These are phyloP conservation scores for Hyposoter didymator DNA, from an alignment of 2,888 invertebrate genomes.

Conservation along the genomic window DNA sequence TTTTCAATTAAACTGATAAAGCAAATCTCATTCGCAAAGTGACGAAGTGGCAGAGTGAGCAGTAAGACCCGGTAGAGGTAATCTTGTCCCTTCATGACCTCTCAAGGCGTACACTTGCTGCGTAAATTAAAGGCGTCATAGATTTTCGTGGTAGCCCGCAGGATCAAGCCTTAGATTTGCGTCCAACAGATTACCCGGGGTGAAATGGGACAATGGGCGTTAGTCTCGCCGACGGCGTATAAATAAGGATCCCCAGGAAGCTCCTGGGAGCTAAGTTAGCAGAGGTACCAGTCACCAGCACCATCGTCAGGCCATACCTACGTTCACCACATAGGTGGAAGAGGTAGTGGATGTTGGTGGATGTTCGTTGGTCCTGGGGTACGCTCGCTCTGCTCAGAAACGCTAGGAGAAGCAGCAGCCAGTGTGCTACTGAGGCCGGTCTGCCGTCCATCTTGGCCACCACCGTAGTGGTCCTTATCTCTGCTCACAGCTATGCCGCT, in stretches of 20 bases:
- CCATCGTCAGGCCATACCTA: constrained; percentile 58
- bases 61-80: constrained; percentile 9
- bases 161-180: constrained; percentile 84
- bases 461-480: constrained; percentile 84
- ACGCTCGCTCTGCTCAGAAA: constrained; percentile 65
- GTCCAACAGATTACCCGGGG: constrained; percentile 84
- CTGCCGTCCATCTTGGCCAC: constrained; percentile 84
- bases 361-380: constrained; percentile 55
- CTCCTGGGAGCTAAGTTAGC: constrained; percentile 76
- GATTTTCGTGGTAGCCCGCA: constrained; percentile 84
- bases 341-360: constrained; percentile 56
- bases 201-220: constrained; percentile 84
- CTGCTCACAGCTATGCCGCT: constrained; percentile 83
- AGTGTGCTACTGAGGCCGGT: constrained; percentile 80
- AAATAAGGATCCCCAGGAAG: constrained; percentile 84
- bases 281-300: constrained; percentile 58
- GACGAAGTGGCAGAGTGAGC: constrained; percentile 13
- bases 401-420: constrained; percentile 75
- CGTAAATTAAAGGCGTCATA: constrained; percentile 84
- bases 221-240: constrained; percentile 83
- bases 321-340: constrained; percentile 57
- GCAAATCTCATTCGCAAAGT: not conserved
- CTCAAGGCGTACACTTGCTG: constrained; percentile 54
- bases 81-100: constrained; percentile 48
- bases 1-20: constrained; percentile 3